Conservation (phyloP, 2,888 invertebrate species). For the Lithophane leautieri region DNA sequence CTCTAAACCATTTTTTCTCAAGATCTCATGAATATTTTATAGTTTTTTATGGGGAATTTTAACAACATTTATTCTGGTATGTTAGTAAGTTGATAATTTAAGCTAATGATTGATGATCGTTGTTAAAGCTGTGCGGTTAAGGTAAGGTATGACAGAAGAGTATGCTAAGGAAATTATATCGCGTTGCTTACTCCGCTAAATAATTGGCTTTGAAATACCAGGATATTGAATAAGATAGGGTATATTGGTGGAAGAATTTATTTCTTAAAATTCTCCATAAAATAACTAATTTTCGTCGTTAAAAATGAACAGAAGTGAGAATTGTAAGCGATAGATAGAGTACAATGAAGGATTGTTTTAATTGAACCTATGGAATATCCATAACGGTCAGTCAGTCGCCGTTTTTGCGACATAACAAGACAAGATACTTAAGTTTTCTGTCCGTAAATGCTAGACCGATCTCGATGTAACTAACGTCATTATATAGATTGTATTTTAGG, state of each 20-base stretch:
- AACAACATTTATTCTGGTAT: conserved; percentile 23
- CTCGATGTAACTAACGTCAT: conserved; percentile 51
- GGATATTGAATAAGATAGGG: conserved; percentile 18
- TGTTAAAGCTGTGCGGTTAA: conserved; percentile 26
- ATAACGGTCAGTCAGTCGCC: conserved; percentile 9
- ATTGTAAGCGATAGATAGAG: conserved; percentile 23
- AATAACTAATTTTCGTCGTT: conserved; percentile 6
- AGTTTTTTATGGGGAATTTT: conserved; percentile 44
- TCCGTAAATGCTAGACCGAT: conserved; percentile 58
- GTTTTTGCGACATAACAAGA: conserved; percentile 22
- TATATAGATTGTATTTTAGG: conserved; percentile 51
- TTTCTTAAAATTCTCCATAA: conserved; percentile 37
- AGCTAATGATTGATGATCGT: conserved; percentile 11
- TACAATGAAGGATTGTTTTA: conserved; percentile 7
- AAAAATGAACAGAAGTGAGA: conserved; percentile 20
- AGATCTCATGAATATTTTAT: background rate
- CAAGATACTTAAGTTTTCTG: conserved; percentile 49
- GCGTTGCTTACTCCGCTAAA: conserved; percentile 26
- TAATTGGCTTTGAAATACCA: conserved; percentile 11
- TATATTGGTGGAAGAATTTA: conserved; percentile 5
- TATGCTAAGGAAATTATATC: conserved; percentile 2
- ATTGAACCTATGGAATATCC: conserved; percentile 11
- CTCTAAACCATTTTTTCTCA: background rate
- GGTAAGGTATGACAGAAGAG: conserved; percentile 11
- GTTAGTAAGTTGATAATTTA: conserved; percentile 38